Percentiles rank a stretch among this genome's conserved stretches.
Conservation (phyloP, 1,140 invertebrate genomes). For the Zaprionus capensis region DNA sequence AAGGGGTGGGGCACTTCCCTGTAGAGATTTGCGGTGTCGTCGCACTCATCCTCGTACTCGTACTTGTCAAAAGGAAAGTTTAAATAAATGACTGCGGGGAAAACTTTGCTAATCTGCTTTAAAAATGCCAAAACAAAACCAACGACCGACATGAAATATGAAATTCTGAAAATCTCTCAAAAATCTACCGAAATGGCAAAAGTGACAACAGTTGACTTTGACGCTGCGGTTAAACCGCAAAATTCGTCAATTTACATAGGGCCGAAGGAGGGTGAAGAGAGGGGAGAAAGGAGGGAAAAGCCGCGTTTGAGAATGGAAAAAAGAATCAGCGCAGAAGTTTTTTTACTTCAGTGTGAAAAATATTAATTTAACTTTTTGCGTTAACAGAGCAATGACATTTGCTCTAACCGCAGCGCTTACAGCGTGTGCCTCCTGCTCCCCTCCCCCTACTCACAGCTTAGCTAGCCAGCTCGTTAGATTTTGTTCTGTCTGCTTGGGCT, state of each 20-base stretch:
- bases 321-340: constrained; percentile 39
- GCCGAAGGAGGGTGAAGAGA: not conserved
- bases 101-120: constrained; percentile 74
- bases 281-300: not conserved
- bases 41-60: not conserved
- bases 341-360: constrained; percentile 55
- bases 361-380: constrained; percentile 81
- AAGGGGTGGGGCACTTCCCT: not conserved
- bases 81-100: constrained; percentile 67
- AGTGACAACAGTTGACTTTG: constrained; percentile 69
- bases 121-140: constrained; percentile 42
- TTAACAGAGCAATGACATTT: constrained; percentile 71
- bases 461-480: constrained; percentile 28
- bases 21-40: constrained; percentile 19
- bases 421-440: constrained; percentile 4
- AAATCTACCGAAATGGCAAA: constrained; percentile 32
- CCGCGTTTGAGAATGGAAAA: constrained; percentile 1
- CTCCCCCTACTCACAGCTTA: not conserved
- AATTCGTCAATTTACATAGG: constrained; percentile 71
- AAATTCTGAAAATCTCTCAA: constrained; percentile 8
- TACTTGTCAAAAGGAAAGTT: constrained; percentile 47
- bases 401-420: constrained; percentile 30
- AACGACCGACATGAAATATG: constrained; percentile 40
- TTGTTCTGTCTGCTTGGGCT: constrained; percentile 28
- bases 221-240: constrained; percentile 62